Percentiles rank a stretch among this genome's conserved stretches.
These are phyloP conservation scores for Xestobium rufovillosum DNA, from an alignment of 2,888 invertebrate genomes.

Conservation along the genomic window DNA sequence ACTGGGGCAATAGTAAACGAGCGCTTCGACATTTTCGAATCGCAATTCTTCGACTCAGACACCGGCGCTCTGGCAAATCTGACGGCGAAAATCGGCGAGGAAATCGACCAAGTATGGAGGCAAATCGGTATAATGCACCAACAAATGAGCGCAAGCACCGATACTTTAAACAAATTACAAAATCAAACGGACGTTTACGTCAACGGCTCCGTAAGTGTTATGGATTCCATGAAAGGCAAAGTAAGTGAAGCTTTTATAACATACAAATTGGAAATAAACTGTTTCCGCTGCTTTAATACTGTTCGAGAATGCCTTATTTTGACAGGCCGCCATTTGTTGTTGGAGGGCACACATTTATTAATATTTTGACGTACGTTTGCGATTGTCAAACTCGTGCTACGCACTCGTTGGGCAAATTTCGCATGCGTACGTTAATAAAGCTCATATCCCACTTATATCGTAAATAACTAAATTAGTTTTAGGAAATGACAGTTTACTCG, in stretches of 20 bases:
- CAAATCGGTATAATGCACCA: slow-evolving; percentile 85
- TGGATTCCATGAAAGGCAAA: slow-evolving; percentile 73
- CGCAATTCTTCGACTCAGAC: slow-evolving; percentile 63
- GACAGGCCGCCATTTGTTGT: too few relatives aligned
- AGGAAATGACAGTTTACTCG: too few relatives aligned
- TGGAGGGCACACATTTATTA: too few relatives aligned
- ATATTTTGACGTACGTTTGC: too few relatives aligned
- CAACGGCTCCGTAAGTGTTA: slow-evolving; percentile 66
- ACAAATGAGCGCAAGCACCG: slow-evolving; percentile 69
- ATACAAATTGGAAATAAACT: too few relatives aligned
- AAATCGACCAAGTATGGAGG: slow-evolving; percentile 81
- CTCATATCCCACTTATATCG: too few relatives aligned
- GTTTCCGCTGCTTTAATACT: too few relatives aligned
- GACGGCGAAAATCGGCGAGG: slow-evolving; percentile 67
- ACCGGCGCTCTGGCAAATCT: slow-evolving; percentile 64
- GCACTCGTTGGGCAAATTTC: too few relatives aligned
- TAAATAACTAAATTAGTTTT: too few relatives aligned
- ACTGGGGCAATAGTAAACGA: slow-evolving; percentile 60
- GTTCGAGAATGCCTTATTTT: too few relatives aligned
- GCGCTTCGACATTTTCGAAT: slow-evolving; percentile 63
- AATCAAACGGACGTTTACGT: slow-evolving; percentile 72
- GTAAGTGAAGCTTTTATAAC: slow-evolving; percentile 39
- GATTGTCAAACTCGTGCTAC: too few relatives aligned
- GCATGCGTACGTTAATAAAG: too few relatives aligned
- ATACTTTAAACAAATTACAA: slow-evolving; percentile 67